A percentile compares a stretch with the other conserved stretches of the same genome.
phyloP scores from a whole-genome alignment of 2,113 vertebrate species.

The Manacus vitellinus region DNA sequence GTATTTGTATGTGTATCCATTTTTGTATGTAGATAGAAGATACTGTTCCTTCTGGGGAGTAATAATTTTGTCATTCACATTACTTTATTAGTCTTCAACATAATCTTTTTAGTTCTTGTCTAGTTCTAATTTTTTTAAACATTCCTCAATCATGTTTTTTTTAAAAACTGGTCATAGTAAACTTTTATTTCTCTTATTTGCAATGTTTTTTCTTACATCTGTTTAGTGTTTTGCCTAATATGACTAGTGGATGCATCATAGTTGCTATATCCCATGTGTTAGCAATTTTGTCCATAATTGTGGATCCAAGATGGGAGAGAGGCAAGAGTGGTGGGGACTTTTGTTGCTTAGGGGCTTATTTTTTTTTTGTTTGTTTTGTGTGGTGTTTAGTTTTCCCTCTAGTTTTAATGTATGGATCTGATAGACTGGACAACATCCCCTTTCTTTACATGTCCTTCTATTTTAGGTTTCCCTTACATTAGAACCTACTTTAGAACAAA shows the following conservation, averaged over 20 bases:
- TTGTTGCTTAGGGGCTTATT: neutral
- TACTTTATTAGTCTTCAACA: neutral
- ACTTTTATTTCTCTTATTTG: neutral
- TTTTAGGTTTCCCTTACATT: neutral
- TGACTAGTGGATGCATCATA: neutral
- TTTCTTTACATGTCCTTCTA: neutral
- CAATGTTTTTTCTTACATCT: neutral
- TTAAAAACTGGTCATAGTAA: neutral
- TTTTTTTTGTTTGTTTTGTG: neutral
- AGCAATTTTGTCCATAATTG: neutral
- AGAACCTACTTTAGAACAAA: neutral
- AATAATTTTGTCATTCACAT: neutral
- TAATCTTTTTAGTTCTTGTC: neutral
- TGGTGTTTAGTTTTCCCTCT: neutral
- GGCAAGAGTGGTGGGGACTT: neutral
- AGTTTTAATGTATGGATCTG: neutral
- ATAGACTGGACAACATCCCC: neutral
- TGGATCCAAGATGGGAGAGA: neutral
- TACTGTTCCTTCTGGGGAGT: neutral
- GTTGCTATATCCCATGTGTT: neutral
- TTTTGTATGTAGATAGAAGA: neutral
- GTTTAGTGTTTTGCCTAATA: neutral
- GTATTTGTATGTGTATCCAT: neutral
- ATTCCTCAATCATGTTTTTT: neutral
- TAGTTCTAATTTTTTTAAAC: neutral